Evolutionary conservation across 2,888 invertebrate species (phyloP).

Genomic region (Thereva unica): DNA sequence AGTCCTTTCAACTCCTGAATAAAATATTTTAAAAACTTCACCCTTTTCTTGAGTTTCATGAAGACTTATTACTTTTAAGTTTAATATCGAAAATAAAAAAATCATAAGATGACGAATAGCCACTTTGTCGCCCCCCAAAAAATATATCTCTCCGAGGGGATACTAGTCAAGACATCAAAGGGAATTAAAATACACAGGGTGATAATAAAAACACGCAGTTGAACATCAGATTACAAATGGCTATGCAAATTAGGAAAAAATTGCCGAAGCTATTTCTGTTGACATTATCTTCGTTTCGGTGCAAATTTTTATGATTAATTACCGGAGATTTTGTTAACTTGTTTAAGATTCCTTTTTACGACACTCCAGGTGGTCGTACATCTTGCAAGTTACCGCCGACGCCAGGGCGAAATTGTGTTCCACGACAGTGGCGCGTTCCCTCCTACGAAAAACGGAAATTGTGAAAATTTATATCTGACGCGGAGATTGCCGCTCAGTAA

Average conservation of each 20-base stretch:
- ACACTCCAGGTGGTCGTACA: constrained; percentile 41
- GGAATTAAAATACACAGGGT: constrained; percentile 42
- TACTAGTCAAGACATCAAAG: constrained; percentile 38
- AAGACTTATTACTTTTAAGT: no score
- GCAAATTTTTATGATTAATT: constrained; percentile 41
- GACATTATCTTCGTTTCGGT: constrained; percentile 43
- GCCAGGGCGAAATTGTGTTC: neutral
- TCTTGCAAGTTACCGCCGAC: constrained; percentile 35
- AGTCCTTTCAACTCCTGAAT: no score
- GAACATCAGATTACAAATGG: constrained; percentile 42
- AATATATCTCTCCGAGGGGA: constrained; percentile 2
- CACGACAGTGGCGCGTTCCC: neutral
- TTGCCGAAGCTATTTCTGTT: constrained; percentile 45
- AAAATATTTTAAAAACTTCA: no score
- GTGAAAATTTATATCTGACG: constrained; percentile 25
- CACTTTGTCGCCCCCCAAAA: no score
- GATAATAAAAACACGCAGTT: constrained; percentile 41
- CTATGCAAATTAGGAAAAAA: constrained; percentile 47
- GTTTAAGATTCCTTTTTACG: constrained; percentile 40
- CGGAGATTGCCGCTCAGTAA: constrained; percentile 5
- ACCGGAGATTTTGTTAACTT: constrained; percentile 40
- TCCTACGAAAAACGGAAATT: constrained; percentile 30
- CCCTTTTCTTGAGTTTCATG: no score
- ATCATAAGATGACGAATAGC: constrained; percentile 21
- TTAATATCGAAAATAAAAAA: no score